A percentile compares a stretch with the other conserved stretches of the same genome.
phyloP scores from a whole-genome alignment of 2,113 vertebrate species.

The Dolichallabes microphthalmus region DNA sequence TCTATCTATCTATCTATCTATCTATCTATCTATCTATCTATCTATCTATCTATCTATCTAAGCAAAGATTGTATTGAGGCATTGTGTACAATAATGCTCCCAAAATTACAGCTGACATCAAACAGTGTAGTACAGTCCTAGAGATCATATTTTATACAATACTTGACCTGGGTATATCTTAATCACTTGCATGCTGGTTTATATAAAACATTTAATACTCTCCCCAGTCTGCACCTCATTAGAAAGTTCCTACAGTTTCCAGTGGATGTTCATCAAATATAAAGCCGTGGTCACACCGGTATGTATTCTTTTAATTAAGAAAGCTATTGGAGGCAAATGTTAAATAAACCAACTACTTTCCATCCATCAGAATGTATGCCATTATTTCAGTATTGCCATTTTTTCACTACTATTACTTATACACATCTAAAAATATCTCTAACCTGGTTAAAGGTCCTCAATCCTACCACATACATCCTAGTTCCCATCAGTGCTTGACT shows the following conservation, averaged over 20 bases:
- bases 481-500: too few species aligned
- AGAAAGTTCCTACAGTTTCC: not conserved
- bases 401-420: not conserved
- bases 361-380: not conserved
- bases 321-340: not conserved
- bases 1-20: too few species aligned
- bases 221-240: not conserved
- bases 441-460: not conserved
- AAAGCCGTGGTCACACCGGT: not conserved
- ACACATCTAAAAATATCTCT: not conserved
- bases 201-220: not conserved
- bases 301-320: not conserved
- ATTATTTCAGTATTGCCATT: not conserved
- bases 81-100: not conserved
- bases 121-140: not conserved
- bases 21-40: too few species aligned
- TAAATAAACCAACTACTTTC: not conserved
- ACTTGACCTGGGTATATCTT: not conserved
- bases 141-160: not conserved
- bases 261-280: not conserved
- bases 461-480: not conserved
- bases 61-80: not conserved
- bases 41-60: not conserved
- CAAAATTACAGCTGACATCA: not conserved
- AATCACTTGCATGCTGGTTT: not conserved